A percentile compares a stretch with the other conserved stretches of the same genome.
Evolutionary conservation across 1,140 invertebrate genomes (phyloP).

Genomic region (Cephus cinctus): DNA sequence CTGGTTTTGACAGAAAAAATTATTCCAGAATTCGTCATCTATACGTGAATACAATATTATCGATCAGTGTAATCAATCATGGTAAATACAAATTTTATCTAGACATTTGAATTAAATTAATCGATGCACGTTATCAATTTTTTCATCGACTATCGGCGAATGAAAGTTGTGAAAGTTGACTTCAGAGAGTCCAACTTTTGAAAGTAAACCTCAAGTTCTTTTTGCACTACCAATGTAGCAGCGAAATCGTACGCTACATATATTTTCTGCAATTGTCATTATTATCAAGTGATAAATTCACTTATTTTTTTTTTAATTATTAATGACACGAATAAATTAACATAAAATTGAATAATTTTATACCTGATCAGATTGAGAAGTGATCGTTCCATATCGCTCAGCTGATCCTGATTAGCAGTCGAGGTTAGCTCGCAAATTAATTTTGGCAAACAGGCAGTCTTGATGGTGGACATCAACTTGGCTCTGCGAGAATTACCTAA

Average conservation of each 20-base stretch:
- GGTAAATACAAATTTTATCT: too few relatives aligned
- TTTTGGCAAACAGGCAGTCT: constrained; percentile 70
- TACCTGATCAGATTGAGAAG: constrained; percentile 72
- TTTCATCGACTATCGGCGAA: constrained; percentile 20
- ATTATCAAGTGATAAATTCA: not conserved
- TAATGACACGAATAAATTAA: not conserved
- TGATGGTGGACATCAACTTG: constrained; percentile 55
- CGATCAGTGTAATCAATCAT: too few relatives aligned
- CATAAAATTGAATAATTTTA: constrained; percentile 32
- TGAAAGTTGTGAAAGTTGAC: constrained; percentile 37
- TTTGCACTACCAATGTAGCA: constrained; percentile 1
- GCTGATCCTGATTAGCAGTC: constrained; percentile 61
- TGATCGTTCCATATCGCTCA: constrained; percentile 72
- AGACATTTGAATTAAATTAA: too few relatives aligned
- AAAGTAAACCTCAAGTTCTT: not conserved
- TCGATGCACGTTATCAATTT: too few relatives aligned
- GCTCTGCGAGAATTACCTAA: constrained; percentile 39
- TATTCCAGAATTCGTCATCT: too few relatives aligned
- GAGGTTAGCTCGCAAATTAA: constrained; percentile 75
- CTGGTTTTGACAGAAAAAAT: too few relatives aligned
- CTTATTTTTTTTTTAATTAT: not conserved
- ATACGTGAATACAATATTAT: too few relatives aligned
- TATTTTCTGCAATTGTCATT: too few relatives aligned
- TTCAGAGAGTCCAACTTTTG: not conserved
- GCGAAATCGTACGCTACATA: too few relatives aligned